Evolutionary conservation across 2,113 vertebrate species (phyloP), one percentile per base, ranked within the genome.

Genomic region (Odontophorus gujanensis): DNA sequence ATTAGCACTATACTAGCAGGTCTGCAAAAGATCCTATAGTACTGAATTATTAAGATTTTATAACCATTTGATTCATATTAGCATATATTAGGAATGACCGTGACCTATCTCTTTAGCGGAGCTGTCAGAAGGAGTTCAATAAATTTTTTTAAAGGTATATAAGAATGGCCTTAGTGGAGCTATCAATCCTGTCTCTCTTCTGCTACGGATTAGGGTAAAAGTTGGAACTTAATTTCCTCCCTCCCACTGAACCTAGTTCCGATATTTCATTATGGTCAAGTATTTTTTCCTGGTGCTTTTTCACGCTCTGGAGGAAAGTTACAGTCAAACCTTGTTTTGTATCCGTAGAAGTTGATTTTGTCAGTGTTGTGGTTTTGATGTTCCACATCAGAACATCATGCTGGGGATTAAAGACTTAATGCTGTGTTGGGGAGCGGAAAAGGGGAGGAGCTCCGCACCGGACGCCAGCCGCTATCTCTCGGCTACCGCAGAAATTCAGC

Each of bases 31-130:
- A 47, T 73, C 78, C 17, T 66, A 40, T 65, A 91, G 85, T 77
- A 72, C 18, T 83, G 32, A 95, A 68, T 93, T 92, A 67, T 75
- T 85, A 88, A 88, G 5, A 40, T 14, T 73, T 90, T 26, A 36
- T 38, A 85, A 32, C 30, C n/a, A 81, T 87, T 79, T 57, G 79
- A 14, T 86, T 96, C 40, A 87, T 66, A 59, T 72, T 47, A 55
- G 21, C 45, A 38, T 21, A 26, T 20, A 34, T 78, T 87, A 81
- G 19, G 13, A 66, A 71, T 76, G 19, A 63, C 67, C 72, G 36
- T 50, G 36, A n/a, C 11, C 21, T 76, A 7, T 74, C 6, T 84
- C 21, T 78, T 90, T 75, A 11, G 47, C 28, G 51, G 11, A 63
- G 26, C 65, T 91, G 32, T 47, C 16, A 91, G 40, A 84, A 76